Percentiles rank a stretch among this genome's conserved stretches.
These are phyloP conservation scores for Echinarachnius parma DNA, from an alignment of 53 echinoderm and acorn worm genomes.

Conservation along the genomic window DNA sequence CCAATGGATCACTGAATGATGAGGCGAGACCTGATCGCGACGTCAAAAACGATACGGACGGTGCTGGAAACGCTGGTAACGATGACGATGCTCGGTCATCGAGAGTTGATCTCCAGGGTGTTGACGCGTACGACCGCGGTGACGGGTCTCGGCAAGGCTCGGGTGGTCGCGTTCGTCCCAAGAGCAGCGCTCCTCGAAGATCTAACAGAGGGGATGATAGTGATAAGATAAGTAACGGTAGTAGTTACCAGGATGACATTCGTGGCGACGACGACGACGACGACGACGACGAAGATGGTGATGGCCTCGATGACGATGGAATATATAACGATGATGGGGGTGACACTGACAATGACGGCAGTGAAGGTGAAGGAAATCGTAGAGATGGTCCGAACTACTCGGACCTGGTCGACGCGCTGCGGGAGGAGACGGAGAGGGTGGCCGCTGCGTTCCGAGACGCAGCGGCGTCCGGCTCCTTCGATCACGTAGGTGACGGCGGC, in stretches of 20 bases:
- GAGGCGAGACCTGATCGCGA: not conserved
- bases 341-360: not conserved
- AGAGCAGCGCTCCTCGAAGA: too few species aligned
- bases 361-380: not conserved
- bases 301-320: not conserved
- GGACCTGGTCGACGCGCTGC: not conserved
- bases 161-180: too few species aligned
- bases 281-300: not conserved
- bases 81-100: not conserved
- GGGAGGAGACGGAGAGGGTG: constrained; percentile 20
- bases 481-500: constrained; percentile 19
- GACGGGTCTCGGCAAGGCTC: too few species aligned
- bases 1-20: not conserved
- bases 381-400: not conserved
- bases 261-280: not conserved
- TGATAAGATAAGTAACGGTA: not conserved
- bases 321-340: not conserved
- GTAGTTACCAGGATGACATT: not conserved
- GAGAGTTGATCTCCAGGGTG: too few species aligned
- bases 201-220: not conserved
- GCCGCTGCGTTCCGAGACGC: constrained; percentile 17
- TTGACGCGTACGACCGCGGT: too few species aligned
- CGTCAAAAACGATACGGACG: not conserved
- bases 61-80: not conserved
- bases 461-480: not conserved